phyloP scores from a whole-genome alignment of 2,888 invertebrate species.

The Tillus elongatus region DNA sequence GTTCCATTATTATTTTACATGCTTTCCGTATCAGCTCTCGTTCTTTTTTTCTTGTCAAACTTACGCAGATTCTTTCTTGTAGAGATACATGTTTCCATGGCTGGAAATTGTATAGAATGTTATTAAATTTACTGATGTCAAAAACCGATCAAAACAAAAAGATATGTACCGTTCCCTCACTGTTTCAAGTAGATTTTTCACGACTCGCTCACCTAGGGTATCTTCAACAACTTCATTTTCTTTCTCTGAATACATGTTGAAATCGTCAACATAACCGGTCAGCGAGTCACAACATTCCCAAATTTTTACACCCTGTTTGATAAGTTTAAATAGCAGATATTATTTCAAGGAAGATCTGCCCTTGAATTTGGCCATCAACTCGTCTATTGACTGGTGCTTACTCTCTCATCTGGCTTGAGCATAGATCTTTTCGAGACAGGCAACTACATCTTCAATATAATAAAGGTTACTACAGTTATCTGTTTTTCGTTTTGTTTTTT shows the following conservation, averaged over 20 bases:
- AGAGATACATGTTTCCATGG: slow-evolving; percentile 5
- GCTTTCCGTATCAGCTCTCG: slow-evolving; percentile 16
- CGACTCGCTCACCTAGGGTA: slow-evolving; percentile 16
- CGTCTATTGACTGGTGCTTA: slow-evolving; percentile 20
- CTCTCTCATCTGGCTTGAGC: no score
- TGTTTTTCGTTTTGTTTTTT: no score
- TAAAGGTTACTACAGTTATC: no score
- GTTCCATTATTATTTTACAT: slow-evolving; percentile 14
- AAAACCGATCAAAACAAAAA: slow-evolving; percentile 15
- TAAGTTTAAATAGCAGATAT: slow-evolving; percentile 19
- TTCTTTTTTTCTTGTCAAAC: slow-evolving; percentile 6
- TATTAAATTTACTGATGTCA: slow-evolving; percentile 8
- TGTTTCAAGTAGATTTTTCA: slow-evolving; percentile 11
- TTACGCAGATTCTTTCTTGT: slow-evolving; percentile 7
- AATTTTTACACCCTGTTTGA: slow-evolving; percentile 20
- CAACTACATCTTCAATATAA: no score
- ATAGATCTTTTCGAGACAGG: no score
- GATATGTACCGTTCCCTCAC: slow-evolving; percentile 11
- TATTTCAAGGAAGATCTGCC: no score
- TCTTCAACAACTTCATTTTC: slow-evolving; percentile 8
- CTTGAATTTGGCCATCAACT: slow-evolving; percentile 20
- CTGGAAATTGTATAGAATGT: slow-evolving; percentile 1
- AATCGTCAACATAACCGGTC: slow-evolving; percentile 16
- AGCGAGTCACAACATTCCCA: slow-evolving; percentile 12
- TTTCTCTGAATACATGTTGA: slow-evolving; percentile 16